Evolutionary conservation across 35 echinoderm and acorn worm species (phyloP).

Genomic region (Strongylocentrotus purpuratus): DNA sequence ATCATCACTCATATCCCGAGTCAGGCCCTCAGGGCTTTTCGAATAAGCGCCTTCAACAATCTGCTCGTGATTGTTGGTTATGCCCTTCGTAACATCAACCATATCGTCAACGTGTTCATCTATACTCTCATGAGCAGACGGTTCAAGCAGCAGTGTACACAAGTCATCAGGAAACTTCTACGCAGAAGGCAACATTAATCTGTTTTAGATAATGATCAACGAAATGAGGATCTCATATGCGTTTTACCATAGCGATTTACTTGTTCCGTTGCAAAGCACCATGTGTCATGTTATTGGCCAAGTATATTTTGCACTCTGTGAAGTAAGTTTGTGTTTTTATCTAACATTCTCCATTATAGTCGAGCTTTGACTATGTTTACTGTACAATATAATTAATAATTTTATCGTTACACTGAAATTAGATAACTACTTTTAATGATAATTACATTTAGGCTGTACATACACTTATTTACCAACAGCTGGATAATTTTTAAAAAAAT

Average conservation of each 20-base stretch:
- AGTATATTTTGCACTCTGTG: background rate
- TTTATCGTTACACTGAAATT: too few species aligned
- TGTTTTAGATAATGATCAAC: too few species aligned
- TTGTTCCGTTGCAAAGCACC: background rate
- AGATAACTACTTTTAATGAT: too few species aligned
- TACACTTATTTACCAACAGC: too few species aligned
- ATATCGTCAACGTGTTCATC: conserved; percentile 39
- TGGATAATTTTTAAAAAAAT: too few species aligned
- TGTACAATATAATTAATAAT: too few species aligned
- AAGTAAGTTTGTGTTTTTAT: background rate
- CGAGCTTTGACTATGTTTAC: too few species aligned
- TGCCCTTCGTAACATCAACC: conserved; percentile 32
- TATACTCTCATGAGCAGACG: conserved; percentile 35
- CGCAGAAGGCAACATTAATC: background rate
- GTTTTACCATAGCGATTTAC: background rate
- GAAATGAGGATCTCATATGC: background rate
- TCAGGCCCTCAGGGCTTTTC: background rate
- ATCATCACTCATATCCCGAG: conserved; percentile 19
- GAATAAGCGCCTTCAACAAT: background rate
- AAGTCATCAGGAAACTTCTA: conserved; percentile 14
- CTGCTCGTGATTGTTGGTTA: conserved; percentile 20
- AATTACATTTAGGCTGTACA: too few species aligned
- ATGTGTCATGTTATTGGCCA: background rate
- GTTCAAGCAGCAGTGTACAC: background rate
- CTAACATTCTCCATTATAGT: too few species aligned